Conservation (phyloP, 2,797 vertebrate genomes). For the Hafferia zeledoni region DNA sequence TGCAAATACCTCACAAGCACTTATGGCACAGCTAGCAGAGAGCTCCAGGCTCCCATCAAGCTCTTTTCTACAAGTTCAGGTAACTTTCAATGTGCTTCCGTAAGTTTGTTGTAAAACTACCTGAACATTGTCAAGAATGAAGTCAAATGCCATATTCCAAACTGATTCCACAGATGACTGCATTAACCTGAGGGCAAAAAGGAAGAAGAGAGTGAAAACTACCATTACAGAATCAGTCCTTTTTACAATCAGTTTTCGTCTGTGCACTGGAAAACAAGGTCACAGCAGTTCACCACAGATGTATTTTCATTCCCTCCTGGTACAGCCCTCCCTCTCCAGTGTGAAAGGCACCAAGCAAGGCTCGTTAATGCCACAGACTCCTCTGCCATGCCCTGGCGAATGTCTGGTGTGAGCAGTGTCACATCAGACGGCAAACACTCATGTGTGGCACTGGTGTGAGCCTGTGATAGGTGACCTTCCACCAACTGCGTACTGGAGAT, state of each 20-base stretch:
- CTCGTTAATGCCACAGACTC: background rate
- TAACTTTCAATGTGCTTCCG: slow-evolving; percentile 94
- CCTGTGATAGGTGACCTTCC: background rate
- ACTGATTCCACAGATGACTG: slow-evolving; percentile 96
- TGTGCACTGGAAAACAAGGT: background rate
- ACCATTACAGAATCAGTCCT: background rate
- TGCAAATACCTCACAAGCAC: slow-evolving; percentile 86
- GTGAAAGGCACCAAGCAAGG: background rate
- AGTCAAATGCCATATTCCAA: slow-evolving; percentile 99
- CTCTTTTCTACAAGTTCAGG: slow-evolving; percentile 76
- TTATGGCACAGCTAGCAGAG: slow-evolving; percentile 79
- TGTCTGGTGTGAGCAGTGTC: background rate
- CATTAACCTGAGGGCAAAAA: slow-evolving; percentile 85
- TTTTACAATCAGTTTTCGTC: background rate
- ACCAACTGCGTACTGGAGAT: background rate
- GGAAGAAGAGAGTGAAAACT: background rate
- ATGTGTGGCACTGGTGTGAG: background rate
- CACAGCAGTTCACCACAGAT: fast-evolving
- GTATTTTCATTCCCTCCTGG: background rate
- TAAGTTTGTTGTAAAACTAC: slow-evolving; percentile 96
- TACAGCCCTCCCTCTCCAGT: background rate
- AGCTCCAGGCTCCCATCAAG: slow-evolving; percentile 73
- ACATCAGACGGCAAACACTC: background rate
- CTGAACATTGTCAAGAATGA: slow-evolving; percentile 98
- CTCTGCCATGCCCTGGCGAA: background rate